Evolutionary conservation across 1,140 invertebrate genomes (phyloP).

Genomic region (Pseudomyrmex pallidus): DNA sequence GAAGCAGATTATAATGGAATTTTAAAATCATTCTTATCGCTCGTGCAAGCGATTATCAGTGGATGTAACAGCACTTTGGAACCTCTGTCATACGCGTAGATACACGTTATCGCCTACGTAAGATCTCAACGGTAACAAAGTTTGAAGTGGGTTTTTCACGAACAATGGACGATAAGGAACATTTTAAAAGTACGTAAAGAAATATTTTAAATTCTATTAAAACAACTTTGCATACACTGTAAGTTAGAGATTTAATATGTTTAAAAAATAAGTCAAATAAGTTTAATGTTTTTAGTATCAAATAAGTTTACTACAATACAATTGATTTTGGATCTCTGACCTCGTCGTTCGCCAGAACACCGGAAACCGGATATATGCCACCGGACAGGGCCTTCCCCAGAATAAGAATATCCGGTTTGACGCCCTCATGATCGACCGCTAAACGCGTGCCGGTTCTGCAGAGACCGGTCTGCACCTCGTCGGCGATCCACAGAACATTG

Average conservation of each 20-base stretch:
- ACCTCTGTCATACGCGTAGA: not conserved
- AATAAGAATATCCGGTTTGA: conserved; percentile 91
- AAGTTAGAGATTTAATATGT: not conserved
- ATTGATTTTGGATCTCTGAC: conserved; percentile 78
- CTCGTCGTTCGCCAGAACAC: conserved; percentile 89
- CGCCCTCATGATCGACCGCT: conserved; percentile 95
- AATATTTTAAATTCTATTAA: conserved; percentile 24
- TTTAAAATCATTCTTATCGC: conserved; percentile 13
- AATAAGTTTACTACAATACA: not conserved
- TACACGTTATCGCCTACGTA: not conserved
- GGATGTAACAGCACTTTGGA: not conserved
- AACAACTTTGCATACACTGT: conserved; percentile 16
- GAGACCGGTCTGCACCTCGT: conserved; percentile 98
- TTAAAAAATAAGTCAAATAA: too few species aligned
- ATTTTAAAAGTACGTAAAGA: not conserved
- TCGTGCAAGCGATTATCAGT: not conserved
- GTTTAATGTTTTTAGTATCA: not conserved
- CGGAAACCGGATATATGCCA: conserved; percentile 93
- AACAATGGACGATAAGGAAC: not conserved
- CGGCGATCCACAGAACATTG: conserved; percentile 98
- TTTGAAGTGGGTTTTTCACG: too few species aligned
- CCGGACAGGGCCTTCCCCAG: conserved; percentile 94
- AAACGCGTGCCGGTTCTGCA: conserved; percentile 96
- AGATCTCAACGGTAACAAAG: not conserved
- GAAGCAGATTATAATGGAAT: conserved; percentile 68